Base-by-base conservation (phyloP, 2,797 vertebrate species). In the Aselliscus stoliczkanus region DNA sequence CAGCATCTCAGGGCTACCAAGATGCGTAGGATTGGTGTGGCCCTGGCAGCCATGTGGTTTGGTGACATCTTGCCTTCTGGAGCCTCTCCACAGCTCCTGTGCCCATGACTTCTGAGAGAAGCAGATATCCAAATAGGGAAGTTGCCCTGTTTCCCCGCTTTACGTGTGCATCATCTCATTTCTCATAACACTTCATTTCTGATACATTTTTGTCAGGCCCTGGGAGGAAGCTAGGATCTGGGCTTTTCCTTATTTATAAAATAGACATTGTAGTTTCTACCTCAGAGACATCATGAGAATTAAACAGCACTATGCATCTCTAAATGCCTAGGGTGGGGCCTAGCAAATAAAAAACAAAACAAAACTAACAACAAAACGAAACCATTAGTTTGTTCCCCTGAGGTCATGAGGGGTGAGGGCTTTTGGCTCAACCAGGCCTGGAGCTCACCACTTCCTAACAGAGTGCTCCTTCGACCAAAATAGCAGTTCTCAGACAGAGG, bases 141-240 rank as follows among this genome's bases (percentile, higher is more conserved):
- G 25, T n/a, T 60, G 31, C 9, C 52, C 29, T 29, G 4, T 44
- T 50, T 23, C 23, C 9, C 42, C 29, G 13, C 3, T 18, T 50
- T 37, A n/a, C 5, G 8, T 4, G 72, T 18, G 10, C 14, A 4
- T 65, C 25, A 25, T 42, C 17, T 75, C 47, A 23, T 5, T 8
- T 34, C 37, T 56, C 42, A 58, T 1, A 14, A 25, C 0, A 0
- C 47, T n/a, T n/a, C 1, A 18, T 13, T n/a, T n/a, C n/a, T n/a
- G n/a, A 18, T 1, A 20, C 25, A 37, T 56, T 65, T 69, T 17
- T 18, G 39, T 47, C 9, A 54, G 7, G 15, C 34, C 75, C 50
- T 4, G 1, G 1, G 25, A 62, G 39, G 39, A 81, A 77, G 86
- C 67, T 17, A 72, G 10, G 14, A n/a, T 2, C 11, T 21, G 31